A percentile compares a stretch with the other conserved stretches of the same genome.
Evolutionary conservation across 2,888 invertebrate species (phyloP).

Genomic region (Mycalesis mineus): DNA sequence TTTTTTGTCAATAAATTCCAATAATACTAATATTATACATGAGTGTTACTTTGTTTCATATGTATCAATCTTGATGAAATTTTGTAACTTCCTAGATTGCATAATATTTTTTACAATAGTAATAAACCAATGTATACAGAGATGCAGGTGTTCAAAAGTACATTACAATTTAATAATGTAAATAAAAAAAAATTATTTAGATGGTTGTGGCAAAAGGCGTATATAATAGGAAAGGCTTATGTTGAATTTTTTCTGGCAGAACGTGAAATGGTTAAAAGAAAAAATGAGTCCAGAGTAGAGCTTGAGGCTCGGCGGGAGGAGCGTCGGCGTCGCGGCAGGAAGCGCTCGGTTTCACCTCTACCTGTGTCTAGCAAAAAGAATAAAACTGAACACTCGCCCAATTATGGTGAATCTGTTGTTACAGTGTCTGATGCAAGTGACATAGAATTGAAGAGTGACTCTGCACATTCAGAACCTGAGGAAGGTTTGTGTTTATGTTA

Average conservation of each 20-base stretch:
- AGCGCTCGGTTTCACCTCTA: conserved; percentile 58
- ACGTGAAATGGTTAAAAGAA: conserved; percentile 86
- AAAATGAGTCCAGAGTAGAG: conserved; percentile 85
- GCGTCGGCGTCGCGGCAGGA: conserved; percentile 72
- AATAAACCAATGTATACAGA: too few relatives aligned
- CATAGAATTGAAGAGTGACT: conserved; percentile 68
- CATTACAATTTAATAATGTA: too few relatives aligned
- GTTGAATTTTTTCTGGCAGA: conserved; percentile 64
- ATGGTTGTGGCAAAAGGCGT: too few relatives aligned
- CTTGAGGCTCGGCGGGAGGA: conserved; percentile 84
- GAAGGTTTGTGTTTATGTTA: conserved; percentile 46
- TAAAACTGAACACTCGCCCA: conserved; percentile 56
- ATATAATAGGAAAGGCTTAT: too few relatives aligned
- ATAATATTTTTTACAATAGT: too few relatives aligned
- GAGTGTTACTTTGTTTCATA: too few relatives aligned
- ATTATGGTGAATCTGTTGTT: conserved; percentile 64
- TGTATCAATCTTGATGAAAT: too few relatives aligned
- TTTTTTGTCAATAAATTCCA: neutral
- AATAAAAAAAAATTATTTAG: too few relatives aligned
- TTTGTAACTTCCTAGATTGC: too few relatives aligned
- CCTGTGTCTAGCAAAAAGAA: conserved; percentile 56
- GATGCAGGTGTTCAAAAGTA: too few relatives aligned
- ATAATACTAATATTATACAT: too few relatives aligned
- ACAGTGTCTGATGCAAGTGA: conserved; percentile 73
- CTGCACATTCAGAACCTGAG: conserved; percentile 62